Base-by-base conservation (phyloP, 2,113 vertebrate genomes). In the Rhineura floridana region DNA sequence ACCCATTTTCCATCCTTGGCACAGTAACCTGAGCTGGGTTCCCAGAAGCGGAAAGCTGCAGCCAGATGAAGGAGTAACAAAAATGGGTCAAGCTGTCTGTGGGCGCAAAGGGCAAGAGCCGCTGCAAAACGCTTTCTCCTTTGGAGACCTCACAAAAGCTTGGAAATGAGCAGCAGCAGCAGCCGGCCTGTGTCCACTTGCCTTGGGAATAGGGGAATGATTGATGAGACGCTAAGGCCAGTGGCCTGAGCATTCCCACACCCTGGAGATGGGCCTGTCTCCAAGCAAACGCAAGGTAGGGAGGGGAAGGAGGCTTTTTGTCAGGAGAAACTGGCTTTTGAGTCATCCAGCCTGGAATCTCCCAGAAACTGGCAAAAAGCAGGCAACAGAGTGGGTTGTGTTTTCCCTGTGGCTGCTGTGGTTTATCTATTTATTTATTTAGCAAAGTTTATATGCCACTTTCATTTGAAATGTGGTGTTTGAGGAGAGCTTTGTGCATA, bases 121-220 rank as follows among this genome's bases (percentile, higher is more conserved):
- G 88, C 0, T 33, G 65, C 28, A 9, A 33, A 33, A 33, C 30
- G 33, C 30, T 9, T 9, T 59, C 65, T 69, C 65, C 65, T 28
- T 69, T 69, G 65, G 33, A 69, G 1, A 28, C 65, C 83, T 79
- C 90, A 93, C 95, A 94, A 93, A 94, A 94, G 78, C 62, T 12
- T 59, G 48, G 48, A 72, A 39, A n/a, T 4, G 6, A 39, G 72
- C 39, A 7, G 42, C 39, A 67, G 90, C 82, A 17, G 86, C 88
- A 4, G 89, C 46, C 7, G n/a, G 87, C 84, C 88, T 50, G 81
- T 23, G 84, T 28, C 21, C 1, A 28, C 30, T 33, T 42, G 36
- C 4, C 83, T 39, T 15, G 33, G n/a, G 50, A 33, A 28, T 6
- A 19, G 19, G 46, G 44, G 48, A 4, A 17, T 88, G 90, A 90